Conservation (phyloP, 2,888 invertebrate genomes). For the Tipula confusa region DNA sequence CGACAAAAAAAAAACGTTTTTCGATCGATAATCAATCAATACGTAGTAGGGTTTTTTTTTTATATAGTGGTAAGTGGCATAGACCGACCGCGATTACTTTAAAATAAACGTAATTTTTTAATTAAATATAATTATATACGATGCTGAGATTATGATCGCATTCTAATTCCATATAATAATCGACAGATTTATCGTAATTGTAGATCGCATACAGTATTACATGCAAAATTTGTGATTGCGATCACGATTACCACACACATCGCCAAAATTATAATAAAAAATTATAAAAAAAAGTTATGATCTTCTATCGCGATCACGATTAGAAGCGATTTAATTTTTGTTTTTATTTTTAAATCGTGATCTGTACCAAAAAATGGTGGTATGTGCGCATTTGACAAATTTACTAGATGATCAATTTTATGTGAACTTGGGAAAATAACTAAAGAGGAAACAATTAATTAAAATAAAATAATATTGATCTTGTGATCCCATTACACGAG, state of each 20-base stretch:
- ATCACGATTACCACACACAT: background rate
- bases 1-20: background rate
- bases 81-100: too few species aligned
- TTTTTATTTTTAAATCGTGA: background rate
- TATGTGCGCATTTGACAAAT: background rate
- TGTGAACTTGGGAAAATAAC: background rate
- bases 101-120: background rate
- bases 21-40: background rate
- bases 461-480: constrained; percentile 8
- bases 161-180: background rate
- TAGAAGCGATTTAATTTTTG: background rate
- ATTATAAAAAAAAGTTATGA: too few species aligned
- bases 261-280: background rate
- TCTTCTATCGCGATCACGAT: background rate
- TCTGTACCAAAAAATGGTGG: background rate
- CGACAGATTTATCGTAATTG: background rate
- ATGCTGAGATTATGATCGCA: background rate
- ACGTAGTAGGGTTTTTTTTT: background rate
- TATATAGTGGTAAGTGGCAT: background rate
- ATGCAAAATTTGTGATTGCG: background rate
- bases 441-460: background rate
- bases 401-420: background rate
- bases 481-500: background rate
- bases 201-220: background rate
- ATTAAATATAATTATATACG: background rate